A percentile compares a stretch with the other conserved stretches of the same genome.
phyloP scores from a whole-genome alignment of 2,113 vertebrate species.

The Amia ocellicauda region DNA sequence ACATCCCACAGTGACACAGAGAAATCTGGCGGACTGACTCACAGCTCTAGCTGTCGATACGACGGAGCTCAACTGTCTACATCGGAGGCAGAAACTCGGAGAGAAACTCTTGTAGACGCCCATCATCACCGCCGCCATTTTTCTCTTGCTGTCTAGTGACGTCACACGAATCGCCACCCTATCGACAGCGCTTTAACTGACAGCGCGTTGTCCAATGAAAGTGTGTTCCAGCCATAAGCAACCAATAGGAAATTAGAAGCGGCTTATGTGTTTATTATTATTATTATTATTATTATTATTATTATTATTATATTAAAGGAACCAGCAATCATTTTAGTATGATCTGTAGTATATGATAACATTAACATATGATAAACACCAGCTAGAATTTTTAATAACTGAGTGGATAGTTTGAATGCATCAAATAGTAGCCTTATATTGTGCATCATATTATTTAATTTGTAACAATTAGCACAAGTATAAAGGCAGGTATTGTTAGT shows the following conservation, averaged over 20 bases:
- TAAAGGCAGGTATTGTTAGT: no score
- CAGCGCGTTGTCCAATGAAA: conserved; percentile 10
- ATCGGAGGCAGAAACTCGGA: conserved; percentile 37
- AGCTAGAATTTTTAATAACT: no score
- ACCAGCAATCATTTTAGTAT: not conserved
- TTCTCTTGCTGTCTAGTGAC: conserved; percentile 17
- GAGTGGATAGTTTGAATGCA: no score
- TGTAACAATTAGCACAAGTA: no score
- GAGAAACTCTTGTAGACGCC: conserved; percentile 43
- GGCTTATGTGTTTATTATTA: not conserved
- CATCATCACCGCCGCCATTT: conserved; percentile 60
- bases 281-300: no score
- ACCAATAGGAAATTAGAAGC: conserved; percentile 11
- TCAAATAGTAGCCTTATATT: no score
- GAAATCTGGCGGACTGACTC: conserved; percentile 23
- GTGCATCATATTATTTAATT: no score
- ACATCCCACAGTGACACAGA: not conserved
- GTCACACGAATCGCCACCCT: not conserved
- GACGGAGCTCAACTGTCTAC: conserved; percentile 35
- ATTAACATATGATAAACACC: no score
- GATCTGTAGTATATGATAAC: no score
- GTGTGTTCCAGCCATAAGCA: not conserved
- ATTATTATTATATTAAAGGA: no score
- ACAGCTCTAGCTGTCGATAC: conserved; percentile 35
- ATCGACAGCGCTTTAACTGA: not conserved